Evolutionary conservation across 2,888 invertebrate species (phyloP).

Genomic region (Erannis defoliaria): DNA sequence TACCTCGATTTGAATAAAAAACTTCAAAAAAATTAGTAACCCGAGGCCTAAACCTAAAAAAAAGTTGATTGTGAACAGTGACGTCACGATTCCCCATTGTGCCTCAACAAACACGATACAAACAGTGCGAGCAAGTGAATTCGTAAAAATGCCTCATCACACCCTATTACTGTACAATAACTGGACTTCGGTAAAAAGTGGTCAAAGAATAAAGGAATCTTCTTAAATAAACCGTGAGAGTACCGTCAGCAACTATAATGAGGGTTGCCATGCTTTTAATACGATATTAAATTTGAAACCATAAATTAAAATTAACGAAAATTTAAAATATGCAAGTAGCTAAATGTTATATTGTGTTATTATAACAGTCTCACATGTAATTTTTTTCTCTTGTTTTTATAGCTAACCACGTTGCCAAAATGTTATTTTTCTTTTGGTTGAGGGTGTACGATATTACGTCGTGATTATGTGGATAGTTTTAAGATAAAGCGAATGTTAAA

Average conservation of each 20-base stretch:
- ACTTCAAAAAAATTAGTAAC: neutral
- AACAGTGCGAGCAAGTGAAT: conserved; percentile 48
- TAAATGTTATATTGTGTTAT: too few relatives aligned
- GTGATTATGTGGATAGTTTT: too few relatives aligned
- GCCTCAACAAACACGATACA: conserved; percentile 44
- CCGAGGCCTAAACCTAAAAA: conserved; percentile 19
- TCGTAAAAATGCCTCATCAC: conserved; percentile 69
- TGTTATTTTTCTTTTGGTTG: too few relatives aligned
- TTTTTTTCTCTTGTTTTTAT: too few relatives aligned
- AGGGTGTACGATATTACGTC: too few relatives aligned
- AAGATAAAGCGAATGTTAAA: too few relatives aligned
- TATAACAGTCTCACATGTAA: too few relatives aligned
- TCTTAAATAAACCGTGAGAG: conserved; percentile 58
- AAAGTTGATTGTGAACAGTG: conserved; percentile 26
- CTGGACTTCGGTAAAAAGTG: conserved; percentile 57
- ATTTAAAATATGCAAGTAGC: too few relatives aligned
- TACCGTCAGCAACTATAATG: conserved; percentile 32
- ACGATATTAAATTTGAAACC: neutral
- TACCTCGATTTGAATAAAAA: neutral
- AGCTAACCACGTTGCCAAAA: too few relatives aligned
- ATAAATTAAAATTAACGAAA: too few relatives aligned
- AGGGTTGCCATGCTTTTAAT: conserved; percentile 1
- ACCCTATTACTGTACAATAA: conserved; percentile 69
- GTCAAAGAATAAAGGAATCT: conserved; percentile 47
- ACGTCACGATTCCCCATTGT: conserved; percentile 39